Percentiles rank a stretch among this genome's conserved stretches.
Evolutionary conservation across 2,113 vertebrate genomes (phyloP).

Genomic region (Leptocoma aspasia): DNA sequence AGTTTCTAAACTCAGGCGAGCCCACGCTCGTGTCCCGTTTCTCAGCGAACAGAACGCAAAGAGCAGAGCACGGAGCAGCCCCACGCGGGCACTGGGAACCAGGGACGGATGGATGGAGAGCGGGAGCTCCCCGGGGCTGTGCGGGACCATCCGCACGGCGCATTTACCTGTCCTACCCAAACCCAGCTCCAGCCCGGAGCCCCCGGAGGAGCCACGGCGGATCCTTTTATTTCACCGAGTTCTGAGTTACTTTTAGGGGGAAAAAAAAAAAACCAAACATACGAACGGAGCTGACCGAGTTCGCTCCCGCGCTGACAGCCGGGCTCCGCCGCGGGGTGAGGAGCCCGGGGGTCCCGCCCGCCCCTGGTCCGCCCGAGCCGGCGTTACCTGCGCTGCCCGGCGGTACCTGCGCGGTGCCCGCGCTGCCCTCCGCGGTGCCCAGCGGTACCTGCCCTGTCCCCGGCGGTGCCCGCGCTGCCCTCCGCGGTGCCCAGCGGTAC

Average conservation of each 20-base stretch:
- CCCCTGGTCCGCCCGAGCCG: neutral
- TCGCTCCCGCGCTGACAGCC: neutral
- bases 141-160: neutral
- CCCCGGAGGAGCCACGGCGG: neutral
- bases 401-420: neutral
- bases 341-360: neutral
- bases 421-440: neutral
- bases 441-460: neutral
- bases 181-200: neutral
- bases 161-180: neutral
- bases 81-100: neutral
- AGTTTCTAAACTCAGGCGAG: neutral
- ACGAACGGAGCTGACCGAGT: neutral
- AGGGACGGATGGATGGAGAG: neutral
- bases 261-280: too few species aligned
- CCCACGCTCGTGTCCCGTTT: fast-evolving
- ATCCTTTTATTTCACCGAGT: neutral
- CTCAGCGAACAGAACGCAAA: neutral
- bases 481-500: neutral
- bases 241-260: neutral
- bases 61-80: neutral
- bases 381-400: neutral
- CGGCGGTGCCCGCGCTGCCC: neutral
- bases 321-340: neutral
- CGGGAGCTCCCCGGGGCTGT: neutral